Percentiles rank a stretch among this genome's conserved stretches.
phyloP scores from a whole-genome alignment of 1,140 invertebrate genomes.

The Homalodisca vitripennis region DNA sequence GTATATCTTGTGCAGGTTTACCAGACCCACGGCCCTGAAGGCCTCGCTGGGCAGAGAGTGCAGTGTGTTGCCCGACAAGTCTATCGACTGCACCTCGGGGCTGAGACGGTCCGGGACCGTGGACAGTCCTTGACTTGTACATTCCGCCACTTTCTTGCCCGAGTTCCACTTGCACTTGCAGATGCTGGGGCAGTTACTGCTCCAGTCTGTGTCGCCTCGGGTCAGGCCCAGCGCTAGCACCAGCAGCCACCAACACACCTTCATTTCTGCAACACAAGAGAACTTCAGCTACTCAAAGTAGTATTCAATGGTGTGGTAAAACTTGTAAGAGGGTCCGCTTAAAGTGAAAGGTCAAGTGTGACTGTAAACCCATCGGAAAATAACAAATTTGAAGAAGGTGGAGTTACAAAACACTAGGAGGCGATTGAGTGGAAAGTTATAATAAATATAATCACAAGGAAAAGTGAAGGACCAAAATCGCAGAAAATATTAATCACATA shows the following conservation, averaged over 20 bases:
- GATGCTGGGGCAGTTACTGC: slow-evolving; percentile 51
- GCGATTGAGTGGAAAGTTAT: too few relatives aligned
- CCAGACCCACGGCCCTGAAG: slow-evolving; percentile 66
- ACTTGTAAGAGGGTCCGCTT: too few relatives aligned
- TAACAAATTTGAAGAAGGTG: too few relatives aligned
- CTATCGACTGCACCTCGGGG: slow-evolving; percentile 70
- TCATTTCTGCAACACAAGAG: slow-evolving; percentile 18
- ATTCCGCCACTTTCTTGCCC: slow-evolving; percentile 80
- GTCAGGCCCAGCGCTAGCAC: slow-evolving; percentile 13
- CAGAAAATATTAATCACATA: too few relatives aligned
- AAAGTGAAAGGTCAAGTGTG: too few relatives aligned
- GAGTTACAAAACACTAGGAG: too few relatives aligned
- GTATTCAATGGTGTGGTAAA: too few relatives aligned
- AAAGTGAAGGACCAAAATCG: too few relatives aligned
- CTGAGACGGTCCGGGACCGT: slow-evolving; percentile 69
- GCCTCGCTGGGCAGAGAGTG: slow-evolving; percentile 61
- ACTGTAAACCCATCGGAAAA: too few relatives aligned
- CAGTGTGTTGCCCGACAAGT: slow-evolving; percentile 71
- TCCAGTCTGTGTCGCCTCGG: slow-evolving; percentile 54
- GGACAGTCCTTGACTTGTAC: slow-evolving; percentile 60
- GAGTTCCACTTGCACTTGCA: slow-evolving; percentile 79
- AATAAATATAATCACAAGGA: too few relatives aligned
- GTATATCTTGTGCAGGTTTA: slow-evolving; percentile 78
- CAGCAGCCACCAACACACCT: slow-evolving; percentile 20
- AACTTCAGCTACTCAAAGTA: too few relatives aligned